Evolutionary conservation across 1,140 invertebrate species (phyloP).

Genomic region (Daktulosphaira vitifoliae): DNA sequence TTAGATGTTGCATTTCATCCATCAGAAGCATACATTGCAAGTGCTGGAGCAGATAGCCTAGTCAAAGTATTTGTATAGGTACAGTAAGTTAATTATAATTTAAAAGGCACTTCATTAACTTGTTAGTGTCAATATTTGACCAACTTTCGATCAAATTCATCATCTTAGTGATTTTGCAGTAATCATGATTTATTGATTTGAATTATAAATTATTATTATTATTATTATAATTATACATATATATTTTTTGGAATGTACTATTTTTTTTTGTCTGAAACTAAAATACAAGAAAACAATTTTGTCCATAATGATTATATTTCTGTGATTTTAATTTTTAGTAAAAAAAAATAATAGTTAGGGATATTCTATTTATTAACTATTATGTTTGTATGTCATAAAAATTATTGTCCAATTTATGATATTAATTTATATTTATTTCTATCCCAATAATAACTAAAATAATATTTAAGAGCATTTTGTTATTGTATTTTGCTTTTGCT

Average conservation of each 20-base stretch:
- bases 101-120: neutral
- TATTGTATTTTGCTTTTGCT: no score
- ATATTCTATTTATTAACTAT: neutral
- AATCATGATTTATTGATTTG: conserved; percentile 31
- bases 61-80: conserved; percentile 83
- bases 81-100: conserved; percentile 9
- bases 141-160: conserved; percentile 17
- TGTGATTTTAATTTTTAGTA: conserved; percentile 34
- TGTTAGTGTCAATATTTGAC: conserved; percentile 17
- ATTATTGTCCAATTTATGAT: no score
- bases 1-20: conserved; percentile 99
- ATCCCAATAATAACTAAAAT: no score
- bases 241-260: neutral
- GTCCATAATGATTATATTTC: conserved; percentile 30
- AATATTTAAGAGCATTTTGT: no score
- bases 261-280: conserved; percentile 13
- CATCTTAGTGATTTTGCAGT: conserved; percentile 23
- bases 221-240: conserved; percentile 9
- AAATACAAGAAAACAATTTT: conserved; percentile 18
- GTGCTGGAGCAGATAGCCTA: conserved; percentile 94
- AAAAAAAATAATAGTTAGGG: conserved; percentile 30
- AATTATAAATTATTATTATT: conserved; percentile 17
- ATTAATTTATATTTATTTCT: no score
- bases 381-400: no score
- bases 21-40: conserved; percentile 94